Evolutionary conservation across 1,140 invertebrate genomes (phyloP).

Genomic region (Zaprionus lachaisei): DNA sequence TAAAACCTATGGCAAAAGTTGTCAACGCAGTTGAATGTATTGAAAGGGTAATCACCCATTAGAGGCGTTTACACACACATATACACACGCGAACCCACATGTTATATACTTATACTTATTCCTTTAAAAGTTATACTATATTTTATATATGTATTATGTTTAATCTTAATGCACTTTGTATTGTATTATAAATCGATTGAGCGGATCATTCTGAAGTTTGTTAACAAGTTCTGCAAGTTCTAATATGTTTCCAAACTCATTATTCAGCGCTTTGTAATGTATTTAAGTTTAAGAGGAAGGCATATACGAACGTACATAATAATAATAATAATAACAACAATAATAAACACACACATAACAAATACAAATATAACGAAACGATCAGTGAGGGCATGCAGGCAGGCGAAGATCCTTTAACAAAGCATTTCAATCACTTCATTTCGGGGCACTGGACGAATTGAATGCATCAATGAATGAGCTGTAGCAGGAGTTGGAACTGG

Average conservation of each 20-base stretch:
- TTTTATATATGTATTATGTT: constrained; percentile 62
- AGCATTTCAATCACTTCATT: constrained; percentile 74
- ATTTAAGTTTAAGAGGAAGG: constrained; percentile 68
- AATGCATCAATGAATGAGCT: constrained; percentile 80
- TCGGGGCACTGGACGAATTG: constrained; percentile 60
- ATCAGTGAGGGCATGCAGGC: constrained; percentile 39
- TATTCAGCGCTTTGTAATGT: constrained; percentile 70
- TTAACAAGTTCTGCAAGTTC: constrained; percentile 55
- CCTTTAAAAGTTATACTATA: constrained; percentile 67
- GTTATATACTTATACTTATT: constrained; percentile 61
- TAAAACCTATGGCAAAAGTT: constrained; percentile 43
- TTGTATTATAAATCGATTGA: constrained; percentile 68
- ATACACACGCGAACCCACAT: constrained; percentile 44
- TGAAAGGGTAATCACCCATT: constrained; percentile 57
- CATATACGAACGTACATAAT: constrained; percentile 67
- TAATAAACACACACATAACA: constrained; percentile 42
- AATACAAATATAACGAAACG: constrained; percentile 51
- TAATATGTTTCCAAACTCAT: constrained; percentile 67
- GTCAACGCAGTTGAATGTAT: constrained; percentile 47
- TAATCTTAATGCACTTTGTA: constrained; percentile 74
- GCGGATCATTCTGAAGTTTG: constrained; percentile 45
- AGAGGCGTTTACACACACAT: constrained; percentile 39
- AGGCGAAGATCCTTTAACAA: constrained; percentile 52
- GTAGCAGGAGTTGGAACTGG: constrained; percentile 7
- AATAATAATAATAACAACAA: constrained; percentile 56